phyloP scores from a whole-genome alignment of 2,797 vertebrate species.

The Spondyliosoma cantharus region DNA sequence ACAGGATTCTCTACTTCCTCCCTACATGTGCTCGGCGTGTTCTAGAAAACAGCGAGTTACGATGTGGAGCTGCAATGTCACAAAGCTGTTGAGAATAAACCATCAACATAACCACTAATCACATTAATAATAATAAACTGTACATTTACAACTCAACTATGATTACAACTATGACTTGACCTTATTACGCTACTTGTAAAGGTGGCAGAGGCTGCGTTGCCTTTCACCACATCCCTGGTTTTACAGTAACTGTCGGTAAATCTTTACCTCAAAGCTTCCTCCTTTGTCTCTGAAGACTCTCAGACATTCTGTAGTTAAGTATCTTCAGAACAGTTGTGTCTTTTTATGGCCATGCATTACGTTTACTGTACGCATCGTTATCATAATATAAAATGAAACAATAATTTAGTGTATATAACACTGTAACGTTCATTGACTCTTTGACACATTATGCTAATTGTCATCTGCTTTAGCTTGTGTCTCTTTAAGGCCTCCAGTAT shows the following conservation, averaged over 20 bases:
- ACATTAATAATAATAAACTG: neutral
- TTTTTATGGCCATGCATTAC: constrained; percentile 13
- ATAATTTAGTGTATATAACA: neutral
- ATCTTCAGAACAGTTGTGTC: neutral
- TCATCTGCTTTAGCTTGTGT: no score
- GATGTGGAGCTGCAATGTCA: constrained; percentile 13
- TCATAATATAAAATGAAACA: neutral
- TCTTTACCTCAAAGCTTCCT: constrained; percentile 22
- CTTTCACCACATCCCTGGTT: constrained; percentile 11
- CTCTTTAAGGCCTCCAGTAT: no score
- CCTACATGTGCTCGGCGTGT: neutral
- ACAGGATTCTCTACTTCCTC: constrained; percentile 61
- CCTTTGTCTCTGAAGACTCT: neutral
- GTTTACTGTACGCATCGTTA: neutral
- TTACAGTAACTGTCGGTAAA: neutral
- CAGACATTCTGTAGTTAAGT: neutral
- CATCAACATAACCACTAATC: neutral
- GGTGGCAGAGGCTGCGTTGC: neutral
- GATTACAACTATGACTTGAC: neutral
- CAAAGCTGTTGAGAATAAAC: neutral
- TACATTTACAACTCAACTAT: neutral
- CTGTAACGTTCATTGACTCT: no score
- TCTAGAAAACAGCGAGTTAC: constrained; percentile 3
- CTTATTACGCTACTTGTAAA: neutral
- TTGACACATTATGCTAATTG: no score